Evolutionary conservation across 2,113 vertebrate species (phyloP).

Genomic region (Chroicocephalus ridibundus): DNA sequence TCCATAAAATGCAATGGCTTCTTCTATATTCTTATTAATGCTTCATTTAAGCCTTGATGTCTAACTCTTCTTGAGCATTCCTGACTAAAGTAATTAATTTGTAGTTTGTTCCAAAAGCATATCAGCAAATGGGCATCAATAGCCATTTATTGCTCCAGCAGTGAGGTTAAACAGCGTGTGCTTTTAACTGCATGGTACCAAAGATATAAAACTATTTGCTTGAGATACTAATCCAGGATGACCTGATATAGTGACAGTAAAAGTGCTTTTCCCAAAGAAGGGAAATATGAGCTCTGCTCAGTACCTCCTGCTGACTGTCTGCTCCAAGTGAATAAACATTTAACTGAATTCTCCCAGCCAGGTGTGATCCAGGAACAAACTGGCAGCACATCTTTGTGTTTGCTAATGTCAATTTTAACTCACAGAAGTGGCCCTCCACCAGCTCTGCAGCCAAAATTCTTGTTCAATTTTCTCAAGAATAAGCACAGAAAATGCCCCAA

Average conservation of each 20-base stretch:
- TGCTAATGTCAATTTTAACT: background rate
- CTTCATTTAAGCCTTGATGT: conserved; percentile 54
- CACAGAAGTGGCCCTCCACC: background rate
- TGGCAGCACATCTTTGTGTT: background rate
- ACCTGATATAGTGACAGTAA: background rate
- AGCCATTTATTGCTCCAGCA: conserved; percentile 22
- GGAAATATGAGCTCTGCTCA: background rate
- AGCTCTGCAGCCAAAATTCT: background rate
- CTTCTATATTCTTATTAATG: conserved; percentile 59
- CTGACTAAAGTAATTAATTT: background rate
- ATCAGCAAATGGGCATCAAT: background rate
- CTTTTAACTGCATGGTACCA: conserved; percentile 12
- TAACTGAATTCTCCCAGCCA: background rate
- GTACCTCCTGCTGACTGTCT: background rate
- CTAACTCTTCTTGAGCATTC: background rate
- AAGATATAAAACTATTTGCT: background rate
- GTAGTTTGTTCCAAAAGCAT: conserved; percentile 35
- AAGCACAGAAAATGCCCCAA: background rate
- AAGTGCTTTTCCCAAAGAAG: background rate
- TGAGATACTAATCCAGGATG: conserved; percentile 14
- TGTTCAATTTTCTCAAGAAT: background rate
- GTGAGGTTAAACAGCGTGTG: conserved; percentile 29
- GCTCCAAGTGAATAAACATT: background rate
- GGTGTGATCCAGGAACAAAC: background rate
- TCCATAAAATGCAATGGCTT: conserved; percentile 52